Evolutionary conservation across 1,140 invertebrate genomes (phyloP).

Genomic region (Apis laboriosa): DNA sequence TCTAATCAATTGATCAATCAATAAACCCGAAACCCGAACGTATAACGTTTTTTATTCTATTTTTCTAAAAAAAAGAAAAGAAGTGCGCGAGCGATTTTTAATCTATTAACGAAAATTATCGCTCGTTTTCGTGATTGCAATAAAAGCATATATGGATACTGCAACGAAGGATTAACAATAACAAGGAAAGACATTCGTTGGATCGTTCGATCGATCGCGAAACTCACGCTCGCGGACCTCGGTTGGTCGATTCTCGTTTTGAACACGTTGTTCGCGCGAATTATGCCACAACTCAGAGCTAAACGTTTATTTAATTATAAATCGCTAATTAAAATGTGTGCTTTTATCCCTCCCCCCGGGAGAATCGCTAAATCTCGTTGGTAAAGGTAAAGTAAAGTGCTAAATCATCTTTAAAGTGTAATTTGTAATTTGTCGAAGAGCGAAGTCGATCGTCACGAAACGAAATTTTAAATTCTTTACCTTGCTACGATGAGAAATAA

Average conservation of each 20-base stretch:
- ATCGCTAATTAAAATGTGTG: neutral
- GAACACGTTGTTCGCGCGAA: neutral
- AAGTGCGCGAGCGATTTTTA: neutral
- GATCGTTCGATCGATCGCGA: neutral
- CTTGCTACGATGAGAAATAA: too few species aligned
- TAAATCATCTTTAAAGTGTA: neutral
- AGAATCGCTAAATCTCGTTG: neutral
- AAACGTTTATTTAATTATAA: neutral
- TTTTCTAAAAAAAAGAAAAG: neutral
- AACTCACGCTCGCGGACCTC: constrained; percentile 2
- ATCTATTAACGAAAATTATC: neutral
- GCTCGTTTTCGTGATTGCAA: neutral
- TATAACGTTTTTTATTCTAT: neutral
- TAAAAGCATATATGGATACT: neutral
- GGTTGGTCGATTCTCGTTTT: neutral
- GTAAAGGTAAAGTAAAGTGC: neutral
- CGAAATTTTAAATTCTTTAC: neutral
- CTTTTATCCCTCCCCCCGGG: neutral
- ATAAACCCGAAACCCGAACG: too few species aligned
- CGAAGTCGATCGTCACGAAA: neutral
- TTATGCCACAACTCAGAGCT: constrained; percentile 23
- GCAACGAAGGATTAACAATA: neutral
- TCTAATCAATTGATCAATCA: too few species aligned
- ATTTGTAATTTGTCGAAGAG: neutral
- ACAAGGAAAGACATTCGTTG: neutral